phyloP scores from a whole-genome alignment of 1,140 invertebrate species.

The Acromyrmex heyeri region DNA sequence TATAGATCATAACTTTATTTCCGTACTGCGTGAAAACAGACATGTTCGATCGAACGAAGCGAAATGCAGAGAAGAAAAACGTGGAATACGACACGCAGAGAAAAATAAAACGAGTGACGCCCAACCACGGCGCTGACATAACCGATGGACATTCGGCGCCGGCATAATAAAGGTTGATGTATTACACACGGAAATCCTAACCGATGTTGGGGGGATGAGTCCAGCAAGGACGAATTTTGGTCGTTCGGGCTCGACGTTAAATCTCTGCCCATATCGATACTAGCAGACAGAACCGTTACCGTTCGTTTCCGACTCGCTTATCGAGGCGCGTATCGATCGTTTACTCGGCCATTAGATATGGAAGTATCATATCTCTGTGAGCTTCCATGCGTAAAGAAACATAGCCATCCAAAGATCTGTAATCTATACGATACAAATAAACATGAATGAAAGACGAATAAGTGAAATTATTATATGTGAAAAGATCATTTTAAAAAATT shows the following conservation, averaged over 20 bases:
- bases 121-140: conserved; percentile 33
- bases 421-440: not conserved
- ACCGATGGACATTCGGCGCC: conserved; percentile 61
- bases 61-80: conserved; percentile 22
- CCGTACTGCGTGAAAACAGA: conserved; percentile 12
- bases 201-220: conserved; percentile 4
- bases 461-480: not conserved
- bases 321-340: conserved; percentile 70
- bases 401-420: not conserved
- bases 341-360: conserved; percentile 76
- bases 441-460: not conserved
- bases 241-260: conserved; percentile 61
- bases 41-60: conserved; percentile 21
- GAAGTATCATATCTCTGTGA: conserved; percentile 55
- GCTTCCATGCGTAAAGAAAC: not conserved
- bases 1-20: not conserved
- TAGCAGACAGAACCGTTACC: conserved; percentile 60
- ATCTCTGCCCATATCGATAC: conserved; percentile 69
- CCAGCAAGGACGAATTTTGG: conserved; percentile 67
- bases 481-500: not conserved
- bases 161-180: conserved; percentile 71
- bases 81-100: not conserved
- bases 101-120: conserved; percentile 17
- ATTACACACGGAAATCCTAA: conserved; percentile 65
- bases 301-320: conserved; percentile 75